These are phyloP conservation scores for Cyprinus carpio DNA, from an alignment of 2,113 vertebrate genomes.

Conservation along the genomic window DNA sequence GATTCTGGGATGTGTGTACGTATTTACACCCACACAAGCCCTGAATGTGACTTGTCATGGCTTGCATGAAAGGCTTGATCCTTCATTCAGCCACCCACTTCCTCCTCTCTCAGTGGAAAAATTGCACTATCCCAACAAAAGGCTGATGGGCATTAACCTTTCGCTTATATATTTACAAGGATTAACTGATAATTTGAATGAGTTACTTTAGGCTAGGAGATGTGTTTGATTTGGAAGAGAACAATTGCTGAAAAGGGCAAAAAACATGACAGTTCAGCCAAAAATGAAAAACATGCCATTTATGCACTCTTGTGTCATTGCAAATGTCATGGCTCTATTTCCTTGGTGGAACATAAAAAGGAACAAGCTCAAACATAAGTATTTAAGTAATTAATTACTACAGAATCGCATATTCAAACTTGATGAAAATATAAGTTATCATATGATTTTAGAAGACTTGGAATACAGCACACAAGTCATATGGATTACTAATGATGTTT, in stretches of 20 bases:
- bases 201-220: not conserved
- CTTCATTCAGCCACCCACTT: constrained; percentile 24
- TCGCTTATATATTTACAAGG: constrained; percentile 9
- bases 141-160: not conserved
- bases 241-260: not conserved
- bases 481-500: not conserved
- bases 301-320: not conserved
- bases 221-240: not conserved
- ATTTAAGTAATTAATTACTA: not conserved
- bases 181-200: not conserved
- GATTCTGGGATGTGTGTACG: constrained; percentile 35
- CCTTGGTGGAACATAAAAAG: not conserved
- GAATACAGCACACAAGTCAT: not conserved
- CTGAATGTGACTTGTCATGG: constrained; percentile 36
- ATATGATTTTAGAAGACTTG: not conserved
- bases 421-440: not conserved
- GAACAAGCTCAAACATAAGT: not conserved
- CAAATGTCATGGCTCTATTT: not conserved
- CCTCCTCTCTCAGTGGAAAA: constrained; percentile 35
- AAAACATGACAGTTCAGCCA: not conserved
- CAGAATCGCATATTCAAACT: not conserved
- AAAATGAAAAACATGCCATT: not conserved
- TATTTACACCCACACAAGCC: constrained; percentile 49
- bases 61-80: constrained; percentile 44
- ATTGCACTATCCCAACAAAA: not conserved